Base-by-base conservation (phyloP, 2,888 invertebrate genomes). In the Entomobrya proxima region DNA sequence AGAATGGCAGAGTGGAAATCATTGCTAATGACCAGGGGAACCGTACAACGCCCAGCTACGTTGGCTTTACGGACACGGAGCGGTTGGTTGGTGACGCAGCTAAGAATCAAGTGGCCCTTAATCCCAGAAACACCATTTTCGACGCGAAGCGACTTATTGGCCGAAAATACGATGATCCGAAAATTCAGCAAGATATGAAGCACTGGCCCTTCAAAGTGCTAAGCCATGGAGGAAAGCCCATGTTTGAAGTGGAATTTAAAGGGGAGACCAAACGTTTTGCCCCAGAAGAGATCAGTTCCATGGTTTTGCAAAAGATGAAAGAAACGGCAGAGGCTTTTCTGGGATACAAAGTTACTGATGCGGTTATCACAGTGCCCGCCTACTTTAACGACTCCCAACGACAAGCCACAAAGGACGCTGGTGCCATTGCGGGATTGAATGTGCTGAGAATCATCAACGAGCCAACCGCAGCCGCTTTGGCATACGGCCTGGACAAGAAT, bases 161-260 rank as follows among this genome's bases (percentile, higher is more conserved):
- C 81, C 95, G 98, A 91, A 95, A 96, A 90, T 98, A 95, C 92
- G 95, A 95, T 90, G 97, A 98, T 92, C 93, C 92, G 61, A 95
- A 96, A n/a, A 96, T 98, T 82, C 98, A 98, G 93, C 95, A 94
- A 72, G 98, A 98, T 92, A 95, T 98, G 94, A 97, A 97, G 93
- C 96, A 96, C 92, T 98, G 97, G 95, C 98, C 98, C 69, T 98
- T 98, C 92, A 96, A 95, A 91, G 97, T 98, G 1, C 92, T 95
- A 91, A 95, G 94, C 91, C 95, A 95, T 91, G 93, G 94, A 95
- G 95, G 76, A 11, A 82, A 83, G 27, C 87, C 88, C 9, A 50
- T 37, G n/a, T 27, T 88, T 24, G 35, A 86, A 94, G n/a, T n/a
- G n/a, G n/a, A n/a, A n/a, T n/a, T n/a, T n/a, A n/a, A n/a, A n/a